phyloP scores from a whole-genome alignment of 2,797 vertebrate species.

The Chrosomus eos region DNA sequence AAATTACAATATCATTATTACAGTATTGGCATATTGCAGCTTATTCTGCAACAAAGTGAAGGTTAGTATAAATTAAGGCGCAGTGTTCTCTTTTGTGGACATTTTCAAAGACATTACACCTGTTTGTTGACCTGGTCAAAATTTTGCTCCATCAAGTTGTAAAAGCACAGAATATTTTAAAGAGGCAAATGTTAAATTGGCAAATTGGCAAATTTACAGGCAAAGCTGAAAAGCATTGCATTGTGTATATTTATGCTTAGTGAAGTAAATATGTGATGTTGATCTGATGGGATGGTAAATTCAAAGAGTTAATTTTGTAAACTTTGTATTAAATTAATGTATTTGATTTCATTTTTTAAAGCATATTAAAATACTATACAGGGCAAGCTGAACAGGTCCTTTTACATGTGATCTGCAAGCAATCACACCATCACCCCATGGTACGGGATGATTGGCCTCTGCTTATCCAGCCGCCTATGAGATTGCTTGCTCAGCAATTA shows the following conservation, averaged over 20 bases:
- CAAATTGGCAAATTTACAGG: too few species aligned
- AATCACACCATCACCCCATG: too few species aligned
- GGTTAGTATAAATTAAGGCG: conserved; percentile 1
- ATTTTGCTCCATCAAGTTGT: not conserved
- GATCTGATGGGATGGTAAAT: not conserved
- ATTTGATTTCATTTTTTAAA: not conserved
- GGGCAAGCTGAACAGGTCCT: not conserved
- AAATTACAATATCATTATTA: conserved; percentile 45
- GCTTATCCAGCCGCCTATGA: not conserved
- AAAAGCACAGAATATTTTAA: not conserved
- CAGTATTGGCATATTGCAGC: conserved; percentile 16
- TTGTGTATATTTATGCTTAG: not conserved
- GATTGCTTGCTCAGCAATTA: not conserved
- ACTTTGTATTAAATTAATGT: not conserved
- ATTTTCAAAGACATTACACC: not conserved
- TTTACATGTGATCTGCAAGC: too few species aligned
- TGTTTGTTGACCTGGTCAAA: not conserved
- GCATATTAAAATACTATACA: not conserved
- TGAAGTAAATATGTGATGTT: not conserved
- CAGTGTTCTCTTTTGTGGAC: not conserved
- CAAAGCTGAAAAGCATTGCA: not conserved
- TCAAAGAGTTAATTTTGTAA: not conserved
- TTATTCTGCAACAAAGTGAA: conserved; percentile 25
- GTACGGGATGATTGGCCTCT: not conserved
- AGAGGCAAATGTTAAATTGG: not conserved